Conservation (phyloP, 2,888 invertebrate genomes). For the Drosophila neotestacea region DNA sequence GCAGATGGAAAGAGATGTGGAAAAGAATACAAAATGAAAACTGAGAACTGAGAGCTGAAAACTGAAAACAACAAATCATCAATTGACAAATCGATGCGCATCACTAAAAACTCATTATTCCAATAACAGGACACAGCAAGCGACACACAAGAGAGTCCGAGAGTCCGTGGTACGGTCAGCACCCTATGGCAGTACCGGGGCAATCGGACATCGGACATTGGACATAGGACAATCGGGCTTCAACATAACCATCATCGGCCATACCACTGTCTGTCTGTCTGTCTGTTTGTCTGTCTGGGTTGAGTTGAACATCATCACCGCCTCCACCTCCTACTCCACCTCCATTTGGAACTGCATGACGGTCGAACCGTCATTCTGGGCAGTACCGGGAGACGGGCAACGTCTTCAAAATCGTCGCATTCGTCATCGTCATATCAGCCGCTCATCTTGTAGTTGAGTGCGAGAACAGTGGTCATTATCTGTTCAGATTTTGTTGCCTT, state of each 20-base stretch:
- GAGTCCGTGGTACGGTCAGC: slow-evolving; percentile 24
- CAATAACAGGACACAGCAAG: slow-evolving; percentile 79
- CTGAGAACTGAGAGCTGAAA: slow-evolving; percentile 35
- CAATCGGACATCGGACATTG: slow-evolving; percentile 12
- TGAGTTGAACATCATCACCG: slow-evolving; percentile 50
- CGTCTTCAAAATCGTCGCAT: slow-evolving; percentile 75
- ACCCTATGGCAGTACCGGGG: slow-evolving; percentile 6
- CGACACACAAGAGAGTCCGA: slow-evolving; percentile 22
- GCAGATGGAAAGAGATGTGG: too few species aligned
- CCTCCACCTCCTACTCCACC: slow-evolving; percentile 46
- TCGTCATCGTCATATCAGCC: slow-evolving; percentile 79
- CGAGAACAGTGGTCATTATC: slow-evolving; percentile 79
- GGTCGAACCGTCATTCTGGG: neutral
- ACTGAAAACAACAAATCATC: slow-evolving; percentile 76
- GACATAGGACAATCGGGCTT: neutral
- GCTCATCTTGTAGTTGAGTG: slow-evolving; percentile 77
- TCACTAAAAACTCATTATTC: slow-evolving; percentile 80
- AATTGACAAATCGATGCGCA: slow-evolving; percentile 82
- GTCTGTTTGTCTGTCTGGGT: slow-evolving; percentile 20
- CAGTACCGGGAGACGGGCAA: slow-evolving; percentile 36
- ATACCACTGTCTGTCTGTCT: slow-evolving; percentile 12
- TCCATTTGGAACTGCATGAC: neutral
- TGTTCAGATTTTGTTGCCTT: slow-evolving; percentile 73
- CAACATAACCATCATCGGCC: slow-evolving; percentile 59
- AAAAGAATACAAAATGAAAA: slow-evolving; percentile 29